phyloP scores from a whole-genome alignment of 2,113 vertebrate species.

The Cyprinodon variegatus region DNA sequence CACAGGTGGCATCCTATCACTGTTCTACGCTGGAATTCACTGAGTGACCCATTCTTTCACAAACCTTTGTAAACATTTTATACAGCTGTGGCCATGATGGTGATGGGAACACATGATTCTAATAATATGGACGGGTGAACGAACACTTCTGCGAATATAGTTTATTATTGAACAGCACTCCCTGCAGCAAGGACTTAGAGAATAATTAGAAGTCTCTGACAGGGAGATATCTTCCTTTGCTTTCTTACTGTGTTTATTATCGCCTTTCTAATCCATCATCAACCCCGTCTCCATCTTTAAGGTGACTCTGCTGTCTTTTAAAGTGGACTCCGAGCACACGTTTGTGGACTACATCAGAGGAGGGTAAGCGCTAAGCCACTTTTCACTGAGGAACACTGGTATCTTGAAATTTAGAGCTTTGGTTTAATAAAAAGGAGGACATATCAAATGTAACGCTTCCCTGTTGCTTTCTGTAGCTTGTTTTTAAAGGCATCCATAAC shows the following conservation, averaged over 20 bases:
- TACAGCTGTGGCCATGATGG: no score
- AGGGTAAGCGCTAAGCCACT: conserved; percentile 82
- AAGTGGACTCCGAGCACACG: conserved; percentile 92
- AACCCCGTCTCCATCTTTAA: conserved; percentile 51
- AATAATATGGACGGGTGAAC: no score
- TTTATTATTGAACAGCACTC: not conserved
- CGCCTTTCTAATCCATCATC: not conserved
- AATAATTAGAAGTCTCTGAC: not conserved
- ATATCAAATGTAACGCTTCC: no score
- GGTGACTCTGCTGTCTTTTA: conserved; percentile 94
- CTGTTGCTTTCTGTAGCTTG: no score
- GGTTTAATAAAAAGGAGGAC: no score
- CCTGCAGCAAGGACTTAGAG: not conserved
- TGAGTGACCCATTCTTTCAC: no score
- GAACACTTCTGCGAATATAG: no score
- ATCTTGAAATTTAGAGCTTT: not conserved
- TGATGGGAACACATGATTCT: no score
- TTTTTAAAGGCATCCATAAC: no score
- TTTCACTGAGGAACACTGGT: not conserved
- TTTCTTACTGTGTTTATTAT: not conserved
- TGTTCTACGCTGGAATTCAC: no score
- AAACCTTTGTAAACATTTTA: no score
- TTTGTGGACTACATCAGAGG: conserved; percentile 96
- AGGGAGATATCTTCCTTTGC: not conserved
- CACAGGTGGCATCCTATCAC: no score